A percentile compares a stretch with the other conserved stretches of the same genome.
Evolutionary conservation across 2,888 invertebrate species (phyloP).

Genomic region (Lepetodrilus schrolli): DNA sequence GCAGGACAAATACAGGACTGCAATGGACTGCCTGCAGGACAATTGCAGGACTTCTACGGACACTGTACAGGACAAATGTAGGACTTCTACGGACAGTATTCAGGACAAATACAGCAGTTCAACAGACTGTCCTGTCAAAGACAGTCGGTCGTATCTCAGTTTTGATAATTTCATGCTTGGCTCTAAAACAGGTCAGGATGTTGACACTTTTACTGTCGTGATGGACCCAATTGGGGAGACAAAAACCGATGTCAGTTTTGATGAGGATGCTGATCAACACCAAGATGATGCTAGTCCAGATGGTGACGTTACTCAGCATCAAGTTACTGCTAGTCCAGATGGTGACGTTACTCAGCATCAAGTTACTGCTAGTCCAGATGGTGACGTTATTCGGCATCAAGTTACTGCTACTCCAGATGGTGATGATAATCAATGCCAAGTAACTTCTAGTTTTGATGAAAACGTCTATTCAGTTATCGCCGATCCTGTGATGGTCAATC

Average conservation of each 20-base stretch:
- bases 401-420: not conserved
- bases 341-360: not conserved
- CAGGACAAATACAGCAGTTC: constrained; percentile 3
- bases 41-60: no score
- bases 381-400: not conserved
- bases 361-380: not conserved
- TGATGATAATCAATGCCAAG: no score
- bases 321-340: not conserved
- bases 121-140: not conserved
- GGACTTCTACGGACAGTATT: not conserved
- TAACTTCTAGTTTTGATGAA: not conserved
- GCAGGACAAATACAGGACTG: not conserved
- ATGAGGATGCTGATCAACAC: not conserved
- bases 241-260: not conserved
- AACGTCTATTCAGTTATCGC: no score
- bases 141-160: not conserved
- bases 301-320: not conserved
- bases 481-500: not conserved
- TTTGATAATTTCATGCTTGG: not conserved
- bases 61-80: not conserved
- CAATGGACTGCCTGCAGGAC: not conserved
- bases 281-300: not conserved
- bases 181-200: not conserved
- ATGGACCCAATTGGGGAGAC: constrained; percentile 15
- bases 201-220: not conserved